Evolutionary conservation across 2,888 invertebrate genomes (phyloP).

Genomic region (Boloria euphrosyne): DNA sequence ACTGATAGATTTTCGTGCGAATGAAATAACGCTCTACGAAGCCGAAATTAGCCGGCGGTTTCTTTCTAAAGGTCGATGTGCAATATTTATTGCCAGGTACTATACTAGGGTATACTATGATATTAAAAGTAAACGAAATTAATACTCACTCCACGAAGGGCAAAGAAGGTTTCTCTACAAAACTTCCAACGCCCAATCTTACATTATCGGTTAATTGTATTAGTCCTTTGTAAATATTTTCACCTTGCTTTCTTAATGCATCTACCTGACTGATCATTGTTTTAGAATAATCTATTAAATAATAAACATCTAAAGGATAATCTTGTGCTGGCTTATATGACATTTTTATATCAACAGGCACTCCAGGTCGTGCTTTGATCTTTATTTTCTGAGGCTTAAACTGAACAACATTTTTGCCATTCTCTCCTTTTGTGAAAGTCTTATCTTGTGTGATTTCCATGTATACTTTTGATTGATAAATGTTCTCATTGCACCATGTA

Average conservation of each 20-base stretch:
- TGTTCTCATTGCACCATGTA: conserved; percentile 51
- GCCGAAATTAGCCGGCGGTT: too few relatives aligned
- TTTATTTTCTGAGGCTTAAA: conserved; percentile 80
- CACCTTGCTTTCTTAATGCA: conserved; percentile 74
- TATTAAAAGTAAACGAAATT: background rate
- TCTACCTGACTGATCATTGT: conserved; percentile 86
- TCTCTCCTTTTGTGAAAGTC: conserved; percentile 39
- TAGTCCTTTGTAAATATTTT: conserved; percentile 74
- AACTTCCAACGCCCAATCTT: conserved; percentile 85
- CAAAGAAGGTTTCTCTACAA: conserved; percentile 85
- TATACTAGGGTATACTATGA: too few relatives aligned
- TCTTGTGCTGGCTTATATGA: conserved; percentile 85
- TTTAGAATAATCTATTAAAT: conserved; percentile 89
- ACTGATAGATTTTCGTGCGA: too few relatives aligned
- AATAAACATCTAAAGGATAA: conserved; percentile 92
- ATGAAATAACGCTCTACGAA: too few relatives aligned
- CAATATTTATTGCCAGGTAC: too few relatives aligned
- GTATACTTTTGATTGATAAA: conserved; percentile 42
- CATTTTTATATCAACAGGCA: conserved; percentile 61
- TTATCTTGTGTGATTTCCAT: conserved; percentile 16
- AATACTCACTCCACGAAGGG: conserved; percentile 80
- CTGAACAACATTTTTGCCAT: conserved; percentile 56
- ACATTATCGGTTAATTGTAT: conserved; percentile 84
- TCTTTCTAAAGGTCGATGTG: too few relatives aligned
- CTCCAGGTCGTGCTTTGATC: conserved; percentile 76